phyloP scores from a whole-genome alignment of 2,797 vertebrate species.

The Manis javanica region DNA sequence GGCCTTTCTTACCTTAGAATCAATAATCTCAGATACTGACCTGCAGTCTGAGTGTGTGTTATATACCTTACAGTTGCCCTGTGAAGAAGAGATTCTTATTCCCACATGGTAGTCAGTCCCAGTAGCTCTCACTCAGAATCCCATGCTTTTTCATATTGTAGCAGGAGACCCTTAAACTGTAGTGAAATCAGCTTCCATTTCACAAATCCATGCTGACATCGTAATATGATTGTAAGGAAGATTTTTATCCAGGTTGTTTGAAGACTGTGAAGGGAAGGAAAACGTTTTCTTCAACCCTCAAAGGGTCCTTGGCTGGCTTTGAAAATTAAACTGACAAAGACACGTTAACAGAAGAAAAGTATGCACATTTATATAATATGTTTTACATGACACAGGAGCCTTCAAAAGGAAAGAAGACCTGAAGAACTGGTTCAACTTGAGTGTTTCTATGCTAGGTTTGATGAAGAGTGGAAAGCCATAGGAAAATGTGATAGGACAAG shows the following conservation, averaged over 20 bases:
- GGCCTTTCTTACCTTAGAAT: neutral
- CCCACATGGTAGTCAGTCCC: neutral
- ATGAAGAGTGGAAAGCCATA: neutral
- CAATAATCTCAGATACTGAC: neutral
- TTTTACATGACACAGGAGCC: neutral
- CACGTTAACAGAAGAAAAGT: neutral
- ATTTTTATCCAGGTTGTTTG: neutral
- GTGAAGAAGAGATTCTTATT: neutral
- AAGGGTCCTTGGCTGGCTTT: neutral
- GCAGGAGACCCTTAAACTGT: neutral
- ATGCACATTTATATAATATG: neutral
- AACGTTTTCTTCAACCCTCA: neutral
- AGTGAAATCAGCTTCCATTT: conserved; percentile 16
- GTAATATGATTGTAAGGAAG: neutral
- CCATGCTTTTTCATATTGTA: neutral
- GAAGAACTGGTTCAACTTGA: neutral
- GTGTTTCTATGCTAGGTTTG: neutral
- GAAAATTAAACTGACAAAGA: neutral
- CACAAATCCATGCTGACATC: neutral
- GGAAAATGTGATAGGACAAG: neutral
- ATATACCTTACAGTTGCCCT: neutral
- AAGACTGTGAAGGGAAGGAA: neutral
- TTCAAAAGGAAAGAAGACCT: neutral
- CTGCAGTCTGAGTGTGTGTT: neutral
- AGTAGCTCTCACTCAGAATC: neutral